Evolutionary conservation across 2,888 invertebrate species (phyloP), one percentile per base, ranked within the genome.

Genomic region (Synergus gifuensis): DNA sequence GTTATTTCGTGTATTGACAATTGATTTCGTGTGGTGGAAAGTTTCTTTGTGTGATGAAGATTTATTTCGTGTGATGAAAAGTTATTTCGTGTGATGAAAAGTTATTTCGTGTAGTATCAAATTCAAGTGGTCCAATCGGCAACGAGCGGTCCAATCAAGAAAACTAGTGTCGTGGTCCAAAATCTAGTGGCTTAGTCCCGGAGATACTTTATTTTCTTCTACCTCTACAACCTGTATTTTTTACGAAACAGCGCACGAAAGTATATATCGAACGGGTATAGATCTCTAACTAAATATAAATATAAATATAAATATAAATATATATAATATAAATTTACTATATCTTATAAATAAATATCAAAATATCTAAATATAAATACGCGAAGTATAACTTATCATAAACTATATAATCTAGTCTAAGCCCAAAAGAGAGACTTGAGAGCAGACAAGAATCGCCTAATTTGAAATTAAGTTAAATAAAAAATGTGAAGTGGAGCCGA

Each of bases 161-260:
- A 81, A 81, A 83, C 79, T 84, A 85, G 85, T 83, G 76, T 82
- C 79, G 86, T 83, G 89, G 89, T 89, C 89, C 89, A 89, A 89
- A 80, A 79, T 82, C 79, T 85, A 89, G 88, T 87, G 88, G 84
- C 86, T 87, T 89, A 89, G 84, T 81, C 79, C 78, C 73, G 36
- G 36, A 73, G n/a, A 73, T 73, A 73, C 54, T 36, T 73, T 73
- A 73, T 73, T 73, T 73, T 73, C 73, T 54, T 54, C 73, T 36
- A 36, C 22, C 54, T 73, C 73, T 73, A 73, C 49, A 73, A 73
- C 36, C 54, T 73, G 73, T 73, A 73, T 73, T 73, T 69, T 73
- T 54, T 54, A 73, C 54, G 11, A 73, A 54, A 16, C 54, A 73
- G 49, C 54, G 73, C 54, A 54, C 36, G 73, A 73, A 73, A 73